These are phyloP conservation scores for Cavia aperea DNA, from an alignment of 2,113 vertebrate genomes.

Conservation along the genomic window DNA sequence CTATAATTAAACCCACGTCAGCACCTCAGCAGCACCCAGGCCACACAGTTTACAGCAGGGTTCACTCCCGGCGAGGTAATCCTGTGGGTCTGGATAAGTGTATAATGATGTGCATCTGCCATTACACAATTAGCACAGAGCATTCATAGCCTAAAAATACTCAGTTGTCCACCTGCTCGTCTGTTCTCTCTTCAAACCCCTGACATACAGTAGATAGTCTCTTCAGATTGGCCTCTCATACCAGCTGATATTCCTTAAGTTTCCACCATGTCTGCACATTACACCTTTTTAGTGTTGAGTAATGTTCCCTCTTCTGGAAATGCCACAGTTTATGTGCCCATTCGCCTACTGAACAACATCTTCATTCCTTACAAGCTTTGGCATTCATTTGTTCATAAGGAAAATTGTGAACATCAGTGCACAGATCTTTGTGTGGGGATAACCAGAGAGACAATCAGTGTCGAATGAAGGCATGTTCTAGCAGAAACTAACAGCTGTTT, in stretches of 20 bases:
- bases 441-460: neutral
- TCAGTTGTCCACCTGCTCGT: neutral
- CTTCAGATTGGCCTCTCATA: neutral
- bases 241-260: neutral
- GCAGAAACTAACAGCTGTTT: neutral
- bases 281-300: too few relatives aligned
- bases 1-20: neutral
- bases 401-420: neutral
- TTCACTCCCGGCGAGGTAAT: neutral
- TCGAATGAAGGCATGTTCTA: neutral
- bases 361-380: too few relatives aligned
- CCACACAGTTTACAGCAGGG: neutral
- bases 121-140: neutral
- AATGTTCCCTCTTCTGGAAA: too few relatives aligned
- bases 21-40: neutral
- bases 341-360: neutral
- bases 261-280: neutral
- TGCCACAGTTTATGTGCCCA: neutral
- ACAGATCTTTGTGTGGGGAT: neutral
- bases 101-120: neutral
- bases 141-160: neutral
- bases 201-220: neutral
- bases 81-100: neutral
- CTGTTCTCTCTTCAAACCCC: neutral
- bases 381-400: neutral